These are phyloP conservation scores for Hemichromis elongatus DNA, from an alignment of 2,113 vertebrate species.

Conservation along the genomic window DNA sequence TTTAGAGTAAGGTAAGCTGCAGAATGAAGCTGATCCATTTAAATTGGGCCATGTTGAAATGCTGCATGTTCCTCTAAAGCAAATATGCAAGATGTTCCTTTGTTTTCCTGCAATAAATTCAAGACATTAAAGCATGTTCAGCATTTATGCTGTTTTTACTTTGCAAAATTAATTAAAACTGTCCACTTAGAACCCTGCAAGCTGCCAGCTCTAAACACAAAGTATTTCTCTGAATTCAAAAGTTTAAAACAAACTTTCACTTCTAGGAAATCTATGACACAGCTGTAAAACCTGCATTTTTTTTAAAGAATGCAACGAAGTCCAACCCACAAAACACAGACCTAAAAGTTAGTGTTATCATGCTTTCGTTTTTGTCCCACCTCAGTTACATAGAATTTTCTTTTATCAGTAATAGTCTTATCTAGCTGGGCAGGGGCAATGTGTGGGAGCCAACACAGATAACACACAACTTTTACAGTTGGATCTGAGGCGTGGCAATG, in stretches of 20 bases:
- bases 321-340: neutral
- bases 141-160: neutral
- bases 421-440: neutral
- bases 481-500: neutral
- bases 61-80: neutral
- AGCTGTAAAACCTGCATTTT: neutral
- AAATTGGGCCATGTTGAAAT: neutral
- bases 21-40: rapidly evolving
- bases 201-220: neutral
- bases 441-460: conserved; percentile 19
- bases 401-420: conserved; percentile 44
- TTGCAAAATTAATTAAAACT: neutral
- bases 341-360: neutral
- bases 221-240: neutral
- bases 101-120: neutral
- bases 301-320: neutral
- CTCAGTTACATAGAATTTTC: conserved; percentile 40
- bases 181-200: neutral
- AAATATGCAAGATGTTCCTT: neutral
- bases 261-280: neutral
- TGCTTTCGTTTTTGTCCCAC: conserved; percentile 23
- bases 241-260: neutral
- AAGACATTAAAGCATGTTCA: neutral
- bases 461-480: conserved; percentile 26
- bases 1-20: neutral